Evolutionary conservation across 2,797 vertebrate genomes (phyloP), one percentile per base, ranked within the genome.

Genomic region (Micrastur ruficollis): DNA sequence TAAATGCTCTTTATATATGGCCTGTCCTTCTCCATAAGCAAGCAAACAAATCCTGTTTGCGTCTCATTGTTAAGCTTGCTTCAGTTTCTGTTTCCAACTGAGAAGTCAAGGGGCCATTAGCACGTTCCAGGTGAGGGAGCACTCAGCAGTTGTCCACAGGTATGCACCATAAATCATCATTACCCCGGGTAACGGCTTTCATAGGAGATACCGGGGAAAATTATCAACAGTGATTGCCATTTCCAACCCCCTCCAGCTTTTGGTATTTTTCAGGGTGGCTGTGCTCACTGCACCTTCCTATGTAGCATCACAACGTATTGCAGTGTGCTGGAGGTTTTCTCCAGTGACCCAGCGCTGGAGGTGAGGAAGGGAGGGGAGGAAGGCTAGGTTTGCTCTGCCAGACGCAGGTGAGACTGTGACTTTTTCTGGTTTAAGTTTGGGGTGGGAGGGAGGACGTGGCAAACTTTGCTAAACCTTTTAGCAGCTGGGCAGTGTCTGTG

Each of bases 281-380:
- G 34, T 5, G n/a, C 23, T 58, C 42, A 7, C 56, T 12, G 49
- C 2, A 4, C 40, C 16, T 16, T n/a, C 42, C 47, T 19, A 6
- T 1, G 10, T 5, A 17, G 34, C 56, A 17, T 22, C 31, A 3
- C 22, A 3, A 13, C 0, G 5, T 5, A 2, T 6, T 23, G 31
- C 18, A 5, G 36, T 1, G 4, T 6, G 63, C 27, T 15, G 49
- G 62, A 34, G 55, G 7, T 15, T 31, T 21, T n/a, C 27, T 9
- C 19, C 32, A 8, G 68, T 11, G 26, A 2, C n/a, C 36, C 34
- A 14, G 0, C 0, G 5, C 58, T 20, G 71, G 66, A 59, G 76
- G 56, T 3, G n/a, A 23, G 63, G 47, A 10, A 15, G 18, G 22
- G 42, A 12, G 8, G 25, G 23, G 25, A 5, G 20, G 5, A 16